Percentiles rank a stretch among this genome's conserved stretches.
Conservation (phyloP, 2,113 vertebrate species). For the Rhinogobius similis region DNA sequence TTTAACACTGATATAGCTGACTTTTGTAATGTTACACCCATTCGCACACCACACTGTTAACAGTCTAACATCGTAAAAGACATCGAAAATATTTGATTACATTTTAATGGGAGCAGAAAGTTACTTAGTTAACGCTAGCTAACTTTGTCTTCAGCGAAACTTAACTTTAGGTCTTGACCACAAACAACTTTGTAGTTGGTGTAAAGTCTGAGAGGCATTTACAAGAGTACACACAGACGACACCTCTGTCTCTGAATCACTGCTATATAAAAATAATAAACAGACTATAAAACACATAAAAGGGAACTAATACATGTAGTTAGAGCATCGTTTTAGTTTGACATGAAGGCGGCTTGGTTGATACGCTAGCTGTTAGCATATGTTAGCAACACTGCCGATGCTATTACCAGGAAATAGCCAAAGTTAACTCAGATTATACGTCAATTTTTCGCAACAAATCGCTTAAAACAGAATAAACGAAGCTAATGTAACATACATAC, state of each 20-base stretch:
- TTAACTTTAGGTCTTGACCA: neutral
- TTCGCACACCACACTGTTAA: neutral
- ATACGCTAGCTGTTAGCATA: conserved; percentile 12
- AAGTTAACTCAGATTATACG: neutral
- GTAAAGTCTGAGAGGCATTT: neutral
- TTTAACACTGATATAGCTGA: neutral
- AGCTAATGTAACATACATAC: conserved; percentile 64
- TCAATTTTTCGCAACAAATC: neutral
- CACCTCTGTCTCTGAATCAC: conserved; percentile 5
- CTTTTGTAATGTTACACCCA: neutral
- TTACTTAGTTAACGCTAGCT: neutral
- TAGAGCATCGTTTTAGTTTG: neutral
- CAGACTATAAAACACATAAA: neutral
- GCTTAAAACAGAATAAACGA: neutral
- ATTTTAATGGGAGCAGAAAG: neutral
- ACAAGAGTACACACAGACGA: no score
- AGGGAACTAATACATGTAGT: neutral
- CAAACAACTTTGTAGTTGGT: neutral
- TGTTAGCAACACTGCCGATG: conserved; percentile 6
- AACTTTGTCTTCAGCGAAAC: neutral
- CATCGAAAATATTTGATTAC: no score
- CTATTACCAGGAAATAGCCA: conserved; percentile 58
- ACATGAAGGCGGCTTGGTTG: neutral
- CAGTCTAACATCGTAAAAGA: no score
- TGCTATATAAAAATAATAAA: neutral